phyloP scores from a whole-genome alignment of 2,797 vertebrate genomes.

The Eupleurogrammus muticus region DNA sequence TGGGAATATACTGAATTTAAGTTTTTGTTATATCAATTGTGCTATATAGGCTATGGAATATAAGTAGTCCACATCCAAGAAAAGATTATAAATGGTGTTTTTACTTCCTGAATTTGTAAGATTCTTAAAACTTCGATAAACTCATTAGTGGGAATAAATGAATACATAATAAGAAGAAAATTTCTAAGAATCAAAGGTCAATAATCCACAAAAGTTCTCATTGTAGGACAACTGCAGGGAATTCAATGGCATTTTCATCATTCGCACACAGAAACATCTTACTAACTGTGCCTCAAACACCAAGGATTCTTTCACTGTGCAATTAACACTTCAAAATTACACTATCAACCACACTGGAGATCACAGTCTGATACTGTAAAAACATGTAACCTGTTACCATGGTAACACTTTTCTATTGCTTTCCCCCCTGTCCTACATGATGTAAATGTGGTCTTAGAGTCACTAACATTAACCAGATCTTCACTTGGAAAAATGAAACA shows the following conservation, averaged over 20 bases:
- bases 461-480: conserved; percentile 13
- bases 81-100: too few species aligned
- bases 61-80: too few species aligned
- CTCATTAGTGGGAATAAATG: too few species aligned
- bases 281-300: neutral
- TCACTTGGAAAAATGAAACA: neutral
- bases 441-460: neutral
- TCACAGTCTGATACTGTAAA: conserved; percentile 31
- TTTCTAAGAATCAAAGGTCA: too few species aligned
- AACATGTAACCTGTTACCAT: conserved; percentile 51
- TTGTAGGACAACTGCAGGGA: neutral
- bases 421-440: conserved; percentile 10
- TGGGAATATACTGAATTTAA: too few species aligned
- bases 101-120: too few species aligned
- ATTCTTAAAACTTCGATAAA: too few species aligned
- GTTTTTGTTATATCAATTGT: too few species aligned
- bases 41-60: too few species aligned
- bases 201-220: too few species aligned
- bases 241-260: neutral
- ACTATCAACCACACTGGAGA: conserved; percentile 28
- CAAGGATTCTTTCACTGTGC: neutral
- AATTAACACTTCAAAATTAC: neutral
- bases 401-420: conserved; percentile 41
- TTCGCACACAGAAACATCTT: neutral
- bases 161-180: too few species aligned